phyloP scores from a whole-genome alignment of 1,140 invertebrate genomes.

The Diachasmimorpha longicaudata region DNA sequence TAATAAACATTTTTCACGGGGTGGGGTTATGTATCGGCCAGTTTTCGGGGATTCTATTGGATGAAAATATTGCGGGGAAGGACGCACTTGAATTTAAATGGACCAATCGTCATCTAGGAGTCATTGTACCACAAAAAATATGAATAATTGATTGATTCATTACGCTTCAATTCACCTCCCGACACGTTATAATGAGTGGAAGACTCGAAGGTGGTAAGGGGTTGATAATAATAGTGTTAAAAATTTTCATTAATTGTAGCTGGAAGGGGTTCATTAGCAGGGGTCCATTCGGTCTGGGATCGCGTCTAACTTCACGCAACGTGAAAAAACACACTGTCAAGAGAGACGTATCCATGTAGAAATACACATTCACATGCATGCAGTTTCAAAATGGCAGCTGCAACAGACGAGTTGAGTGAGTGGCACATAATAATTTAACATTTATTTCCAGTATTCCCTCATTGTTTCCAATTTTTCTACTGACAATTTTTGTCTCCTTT shows the following conservation, averaged over 20 bases:
- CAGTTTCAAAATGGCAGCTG: constrained; percentile 59
- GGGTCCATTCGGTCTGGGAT: too few species aligned
- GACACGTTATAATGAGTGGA: too few species aligned
- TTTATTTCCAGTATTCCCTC: neutral
- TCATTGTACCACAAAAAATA: neutral
- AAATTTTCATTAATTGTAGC: too few species aligned
- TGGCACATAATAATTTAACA: constrained; percentile 34
- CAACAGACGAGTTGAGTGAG: constrained; percentile 65
- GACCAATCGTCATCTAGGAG: neutral
- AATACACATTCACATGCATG: neutral
- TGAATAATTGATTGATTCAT: too few species aligned
- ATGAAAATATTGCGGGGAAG: neutral
- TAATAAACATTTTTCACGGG: neutral
- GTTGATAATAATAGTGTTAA: neutral
- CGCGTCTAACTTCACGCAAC: neutral
- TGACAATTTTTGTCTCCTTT: neutral
- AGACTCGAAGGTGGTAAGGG: too few species aligned
- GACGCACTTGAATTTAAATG: neutral
- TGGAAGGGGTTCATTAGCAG: too few species aligned
- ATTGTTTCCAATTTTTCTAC: neutral
- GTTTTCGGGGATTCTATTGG: neutral
- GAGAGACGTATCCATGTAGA: neutral
- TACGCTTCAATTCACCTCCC: too few species aligned
- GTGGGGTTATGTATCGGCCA: neutral
- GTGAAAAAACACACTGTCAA: neutral